A percentile compares a stretch with the other conserved stretches of the same genome.
These are phyloP conservation scores for Pipistrellus pygmaeus DNA, from an alignment of 2,797 vertebrate species.

Conservation along the genomic window DNA sequence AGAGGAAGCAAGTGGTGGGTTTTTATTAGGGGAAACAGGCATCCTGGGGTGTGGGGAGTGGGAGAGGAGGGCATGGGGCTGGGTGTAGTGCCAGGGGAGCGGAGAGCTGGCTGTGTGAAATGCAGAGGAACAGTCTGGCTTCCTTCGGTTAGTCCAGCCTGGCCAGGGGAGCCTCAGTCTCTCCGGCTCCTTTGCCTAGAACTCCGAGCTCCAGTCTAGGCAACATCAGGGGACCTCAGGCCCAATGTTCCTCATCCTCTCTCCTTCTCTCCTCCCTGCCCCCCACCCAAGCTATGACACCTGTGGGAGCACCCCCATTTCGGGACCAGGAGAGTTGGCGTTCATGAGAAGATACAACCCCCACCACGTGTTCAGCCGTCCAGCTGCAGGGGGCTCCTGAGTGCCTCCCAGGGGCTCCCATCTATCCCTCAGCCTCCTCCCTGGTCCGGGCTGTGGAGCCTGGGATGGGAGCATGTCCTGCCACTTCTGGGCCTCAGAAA, in stretches of 20 bases:
- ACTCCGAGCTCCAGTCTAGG: not conserved
- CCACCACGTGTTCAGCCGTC: not conserved
- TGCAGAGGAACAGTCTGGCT: not conserved
- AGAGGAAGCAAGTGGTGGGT: not conserved
- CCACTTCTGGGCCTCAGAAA: constrained; percentile 35
- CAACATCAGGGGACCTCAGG: accelerated
- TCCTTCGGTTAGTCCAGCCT: not conserved
- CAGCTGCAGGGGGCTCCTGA: not conserved
- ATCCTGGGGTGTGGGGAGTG: not conserved
- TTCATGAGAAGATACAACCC: constrained; percentile 31
- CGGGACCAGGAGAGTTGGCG: not conserved
- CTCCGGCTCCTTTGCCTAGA: not conserved
- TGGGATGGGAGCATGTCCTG: too few relatives aligned
- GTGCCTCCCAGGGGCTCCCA: not conserved
- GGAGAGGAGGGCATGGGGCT: too few relatives aligned
- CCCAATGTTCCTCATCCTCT: not conserved
- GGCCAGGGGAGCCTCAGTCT: not conserved
- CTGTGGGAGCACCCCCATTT: not conserved
- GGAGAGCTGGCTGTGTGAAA: not conserved
- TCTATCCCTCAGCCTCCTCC: not conserved
- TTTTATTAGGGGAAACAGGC: not conserved
- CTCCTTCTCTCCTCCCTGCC: too few relatives aligned
- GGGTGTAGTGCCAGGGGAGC: not conserved
- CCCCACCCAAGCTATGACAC: not conserved
- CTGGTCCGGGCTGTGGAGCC: not conserved